Evolutionary conservation across 2,888 invertebrate genomes (phyloP).

Genomic region (Cataglyphis albicans): DNA sequence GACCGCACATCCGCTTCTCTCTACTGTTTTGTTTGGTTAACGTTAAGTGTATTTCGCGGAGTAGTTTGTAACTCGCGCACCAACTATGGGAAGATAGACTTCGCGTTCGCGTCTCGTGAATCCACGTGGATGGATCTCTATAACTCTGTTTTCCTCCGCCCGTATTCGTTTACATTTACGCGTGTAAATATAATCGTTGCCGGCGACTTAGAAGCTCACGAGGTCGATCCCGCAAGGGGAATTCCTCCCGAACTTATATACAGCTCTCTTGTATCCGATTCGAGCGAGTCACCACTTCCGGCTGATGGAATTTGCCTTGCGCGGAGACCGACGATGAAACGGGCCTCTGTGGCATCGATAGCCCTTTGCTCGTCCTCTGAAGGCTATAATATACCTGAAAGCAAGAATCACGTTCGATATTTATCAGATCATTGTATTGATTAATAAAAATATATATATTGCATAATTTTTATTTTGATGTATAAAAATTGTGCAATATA

Average conservation of each 20-base stretch:
- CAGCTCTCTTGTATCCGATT: conserved; percentile 96
- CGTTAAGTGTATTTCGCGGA: conserved; percentile 52
- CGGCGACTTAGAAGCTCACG: conserved; percentile 52
- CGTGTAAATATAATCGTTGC: conserved; percentile 53
- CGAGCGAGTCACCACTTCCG: conserved; percentile 94
- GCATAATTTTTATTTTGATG: neutral
- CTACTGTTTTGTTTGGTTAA: conserved; percentile 65
- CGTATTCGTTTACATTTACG: conserved; percentile 38
- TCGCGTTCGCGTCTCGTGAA: conserved; percentile 27
- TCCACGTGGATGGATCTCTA: conserved; percentile 29
- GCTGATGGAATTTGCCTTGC: conserved; percentile 90
- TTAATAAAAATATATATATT: neutral
- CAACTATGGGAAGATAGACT: conserved; percentile 49
- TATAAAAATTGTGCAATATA: neutral
- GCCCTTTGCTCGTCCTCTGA: conserved; percentile 90
- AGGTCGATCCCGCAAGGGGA: conserved; percentile 39
- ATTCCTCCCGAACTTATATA: conserved; percentile 89
- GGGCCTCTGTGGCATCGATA: conserved; percentile 87
- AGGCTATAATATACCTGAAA: conserved; percentile 93
- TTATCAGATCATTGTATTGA: neutral
- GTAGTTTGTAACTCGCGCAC: conserved; percentile 54
- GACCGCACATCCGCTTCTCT: conserved; percentile 22
- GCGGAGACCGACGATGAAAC: conserved; percentile 93
- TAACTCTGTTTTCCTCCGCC: conserved; percentile 19
- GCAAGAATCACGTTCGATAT: conserved; percentile 64